Base-by-base conservation (phyloP, 2,797 vertebrate genomes). In the Orientallactaga sibirica region DNA sequence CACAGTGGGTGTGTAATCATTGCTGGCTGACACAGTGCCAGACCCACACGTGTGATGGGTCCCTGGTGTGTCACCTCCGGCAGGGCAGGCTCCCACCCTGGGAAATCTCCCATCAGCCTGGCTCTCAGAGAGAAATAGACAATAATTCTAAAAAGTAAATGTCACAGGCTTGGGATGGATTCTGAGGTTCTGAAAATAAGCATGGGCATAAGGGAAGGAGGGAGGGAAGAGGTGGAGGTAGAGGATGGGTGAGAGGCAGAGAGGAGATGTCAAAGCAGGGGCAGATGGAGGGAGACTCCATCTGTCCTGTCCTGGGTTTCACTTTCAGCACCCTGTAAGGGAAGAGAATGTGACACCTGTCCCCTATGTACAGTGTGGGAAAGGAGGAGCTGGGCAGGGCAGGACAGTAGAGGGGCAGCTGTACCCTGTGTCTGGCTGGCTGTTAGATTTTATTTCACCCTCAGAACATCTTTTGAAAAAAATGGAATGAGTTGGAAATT, bases 71-170 rank as follows among this genome's bases (percentile, higher is more conserved):
- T 55, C 41, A 33, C 33, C 70, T 94, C 76, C 20, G 64, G 74
- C 85, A 80, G 61, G 79, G 76, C 22, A 37, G 68, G 24, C 16
- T 2, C 7, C 5, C 43, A 27, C 66, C 77, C 61, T 1, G 5
- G 91, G 82, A 94, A 70, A 87, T 20, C 82, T 96, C 22, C n/a
- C 7, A 1, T 22, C 88, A 80, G 85, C 33, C 43, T 80, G 1
- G 5, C 33, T 89, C 83, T 62, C 3, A 58, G 77, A 84, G 48
- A 90, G 91, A 93, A 87, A 84, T 76, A 91, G 93, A 94, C 86
- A 92, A 37, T 58, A 77, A 94, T 94, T 96, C 93, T 52, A 75
- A 82, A 95, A 86, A 95, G 95, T 94, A 93, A 97, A 96, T 95
- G 92, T 94, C 91, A 97, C 82, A 61, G 83, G 75, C 78, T 81